These are phyloP conservation scores for Hydrozoanthus gracilis DNA, from an alignment of 92 coral and sea anemone species.

Conservation along the genomic window DNA sequence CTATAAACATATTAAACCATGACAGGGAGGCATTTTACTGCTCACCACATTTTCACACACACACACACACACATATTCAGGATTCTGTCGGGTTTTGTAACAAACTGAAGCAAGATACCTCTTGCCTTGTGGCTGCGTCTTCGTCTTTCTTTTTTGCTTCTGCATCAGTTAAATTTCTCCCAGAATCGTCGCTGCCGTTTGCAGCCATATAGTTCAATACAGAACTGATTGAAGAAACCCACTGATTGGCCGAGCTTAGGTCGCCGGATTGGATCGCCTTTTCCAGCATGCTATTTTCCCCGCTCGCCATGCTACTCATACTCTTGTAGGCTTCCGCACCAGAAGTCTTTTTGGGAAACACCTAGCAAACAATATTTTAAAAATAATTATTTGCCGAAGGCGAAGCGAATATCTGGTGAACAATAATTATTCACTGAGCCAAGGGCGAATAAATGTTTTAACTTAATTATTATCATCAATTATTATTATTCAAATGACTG, in stretches of 20 bases:
- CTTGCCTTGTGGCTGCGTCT: background rate
- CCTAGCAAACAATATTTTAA: background rate
- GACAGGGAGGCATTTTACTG: too few species aligned
- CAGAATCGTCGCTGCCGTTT: conserved; percentile 19
- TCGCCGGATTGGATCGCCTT: conserved; percentile 65
- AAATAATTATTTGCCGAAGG: too few species aligned
- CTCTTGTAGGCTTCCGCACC: background rate
- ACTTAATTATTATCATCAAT: too few species aligned
- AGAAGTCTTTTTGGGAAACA: background rate
- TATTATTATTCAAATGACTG: too few species aligned
- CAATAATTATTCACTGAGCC: background rate
- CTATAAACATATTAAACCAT: too few species aligned
- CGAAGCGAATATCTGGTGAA: too few species aligned
- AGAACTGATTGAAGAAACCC: conserved; percentile 54
- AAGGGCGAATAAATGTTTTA: background rate
- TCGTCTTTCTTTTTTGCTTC: conserved; percentile 15
- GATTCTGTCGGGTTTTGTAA: background rate
- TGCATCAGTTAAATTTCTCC: conserved; percentile 8
- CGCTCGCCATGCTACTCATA: conserved; percentile 13
- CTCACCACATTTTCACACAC: too few species aligned
- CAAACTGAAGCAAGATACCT: background rate
- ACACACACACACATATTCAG: too few species aligned
- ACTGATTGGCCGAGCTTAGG: conserved; percentile 45
- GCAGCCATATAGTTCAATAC: conserved; percentile 55
- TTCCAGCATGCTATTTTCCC: conserved; percentile 41